Evolutionary conservation across 2,888 invertebrate species (phyloP), one percentile per base, ranked within the genome.

Genomic region (Lithophane semibrunnea): DNA sequence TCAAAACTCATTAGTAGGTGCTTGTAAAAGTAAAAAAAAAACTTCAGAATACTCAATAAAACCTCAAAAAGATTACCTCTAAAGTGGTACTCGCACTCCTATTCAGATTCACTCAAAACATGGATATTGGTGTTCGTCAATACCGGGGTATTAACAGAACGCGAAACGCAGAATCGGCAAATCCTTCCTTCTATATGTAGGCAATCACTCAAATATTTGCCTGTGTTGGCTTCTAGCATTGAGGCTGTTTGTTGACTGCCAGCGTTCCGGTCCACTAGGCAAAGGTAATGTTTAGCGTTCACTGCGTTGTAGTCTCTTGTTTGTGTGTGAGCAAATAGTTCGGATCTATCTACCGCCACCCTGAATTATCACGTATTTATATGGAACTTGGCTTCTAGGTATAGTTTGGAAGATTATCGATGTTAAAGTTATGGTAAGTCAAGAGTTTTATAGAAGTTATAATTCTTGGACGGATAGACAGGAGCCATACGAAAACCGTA

Each of bases 171-270:
- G 72, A 85, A 83, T 81, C 73, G 79, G 75, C 85, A 83, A 88
- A 85, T 85, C 82, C 85, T 80, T 85, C 82, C 85, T 80, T 82
- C 81, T 85, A 85, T 87, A 88, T 91, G 87, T 88, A 90, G 88
- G 92, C 92, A 91, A 94, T 93, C 93, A 92, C 90, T 94, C 93
- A 93, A 92, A 94, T 93, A 94, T 94, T 94, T 93, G 92, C 92
- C 79, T 73, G 85, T 83, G 85, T 79, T 89, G 88, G 89, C 90
- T 90, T 86, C 84, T 84, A 83, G 83, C 70, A 64, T 60, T 68
- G 71, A 72, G 71, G 75, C 64, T 90, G 88, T 92, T 88, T 91
- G 90, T 88, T 75, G 81, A 87, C 85, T 86, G 80, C 75, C 83
- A 88, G 65, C 86, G 79, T 91, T 91, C 90, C 91, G 83, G 88